phyloP scores from a whole-genome alignment of 2,888 invertebrate species.

The Melipona bicolor region DNA sequence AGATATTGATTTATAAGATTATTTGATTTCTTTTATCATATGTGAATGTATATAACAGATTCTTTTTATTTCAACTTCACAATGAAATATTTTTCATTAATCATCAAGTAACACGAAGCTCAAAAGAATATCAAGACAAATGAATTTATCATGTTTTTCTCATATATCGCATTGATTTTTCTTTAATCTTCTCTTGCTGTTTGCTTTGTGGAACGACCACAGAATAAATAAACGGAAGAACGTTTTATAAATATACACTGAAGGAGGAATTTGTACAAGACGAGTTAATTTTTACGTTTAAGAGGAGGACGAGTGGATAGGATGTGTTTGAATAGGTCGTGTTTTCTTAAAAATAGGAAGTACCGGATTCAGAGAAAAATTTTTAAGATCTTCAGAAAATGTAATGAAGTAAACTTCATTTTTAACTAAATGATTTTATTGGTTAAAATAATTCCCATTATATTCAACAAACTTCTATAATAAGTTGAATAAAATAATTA shows the following conservation, averaged over 20 bases:
- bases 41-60: neutral
- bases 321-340: neutral
- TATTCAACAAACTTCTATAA: constrained; percentile 1
- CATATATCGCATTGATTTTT: neutral
- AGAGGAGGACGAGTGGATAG: neutral
- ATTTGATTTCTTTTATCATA: neutral
- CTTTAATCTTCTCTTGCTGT: neutral
- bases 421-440: constrained; percentile 4
- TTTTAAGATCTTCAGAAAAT: neutral
- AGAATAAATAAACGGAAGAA: neutral
- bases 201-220: neutral
- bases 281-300: neutral
- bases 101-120: no score
- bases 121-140: no score
- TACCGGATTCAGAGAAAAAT: neutral
- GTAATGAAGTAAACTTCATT: neutral
- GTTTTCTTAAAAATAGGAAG: neutral
- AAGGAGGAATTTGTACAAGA: neutral
- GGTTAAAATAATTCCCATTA: neutral
- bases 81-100: no score
- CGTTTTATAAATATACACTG: neutral
- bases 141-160: no score
- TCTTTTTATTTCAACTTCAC: neutral
- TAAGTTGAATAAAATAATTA: neutral
- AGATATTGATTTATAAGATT: neutral